Evolutionary conservation across 2,797 vertebrate species (phyloP).

Genomic region (Varecia variegata): DNA sequence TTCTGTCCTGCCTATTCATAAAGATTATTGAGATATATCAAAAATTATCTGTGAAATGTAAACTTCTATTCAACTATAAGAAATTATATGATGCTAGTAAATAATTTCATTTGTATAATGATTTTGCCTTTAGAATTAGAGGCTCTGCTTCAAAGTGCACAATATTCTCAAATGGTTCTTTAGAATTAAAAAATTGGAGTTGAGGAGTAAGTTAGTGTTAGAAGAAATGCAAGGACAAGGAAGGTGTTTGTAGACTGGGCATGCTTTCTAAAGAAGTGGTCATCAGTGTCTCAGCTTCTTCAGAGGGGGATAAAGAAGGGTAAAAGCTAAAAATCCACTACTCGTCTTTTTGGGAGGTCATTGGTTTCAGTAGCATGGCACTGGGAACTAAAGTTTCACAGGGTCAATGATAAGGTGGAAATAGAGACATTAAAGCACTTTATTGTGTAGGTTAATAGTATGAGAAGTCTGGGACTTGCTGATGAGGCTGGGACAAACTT

Average conservation of each 20-base stretch:
- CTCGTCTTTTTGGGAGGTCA: neutral
- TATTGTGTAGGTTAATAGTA: neutral
- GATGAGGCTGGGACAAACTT: neutral
- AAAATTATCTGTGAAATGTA: neutral
- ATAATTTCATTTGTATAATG: constrained; percentile 15
- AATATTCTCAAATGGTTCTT: neutral
- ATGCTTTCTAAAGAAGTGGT: neutral
- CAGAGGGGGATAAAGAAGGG: neutral
- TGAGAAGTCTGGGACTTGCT: neutral
- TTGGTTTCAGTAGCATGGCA: neutral
- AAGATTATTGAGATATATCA: neutral
- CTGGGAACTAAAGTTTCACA: neutral
- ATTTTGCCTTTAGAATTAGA: constrained; percentile 21
- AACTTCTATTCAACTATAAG: neutral
- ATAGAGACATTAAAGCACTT: neutral
- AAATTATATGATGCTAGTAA: neutral
- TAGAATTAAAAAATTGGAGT: neutral
- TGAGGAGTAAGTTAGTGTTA: neutral
- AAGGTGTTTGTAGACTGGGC: neutral
- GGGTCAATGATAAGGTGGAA: neutral
- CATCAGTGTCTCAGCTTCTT: neutral
- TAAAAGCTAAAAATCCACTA: neutral
- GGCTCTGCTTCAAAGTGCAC: neutral
- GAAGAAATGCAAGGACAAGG: neutral
- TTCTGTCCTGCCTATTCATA: neutral